A percentile compares a stretch with the other conserved stretches of the same genome.
Conservation (phyloP, 2,113 vertebrate genomes). For the Xenopus borealis region DNA sequence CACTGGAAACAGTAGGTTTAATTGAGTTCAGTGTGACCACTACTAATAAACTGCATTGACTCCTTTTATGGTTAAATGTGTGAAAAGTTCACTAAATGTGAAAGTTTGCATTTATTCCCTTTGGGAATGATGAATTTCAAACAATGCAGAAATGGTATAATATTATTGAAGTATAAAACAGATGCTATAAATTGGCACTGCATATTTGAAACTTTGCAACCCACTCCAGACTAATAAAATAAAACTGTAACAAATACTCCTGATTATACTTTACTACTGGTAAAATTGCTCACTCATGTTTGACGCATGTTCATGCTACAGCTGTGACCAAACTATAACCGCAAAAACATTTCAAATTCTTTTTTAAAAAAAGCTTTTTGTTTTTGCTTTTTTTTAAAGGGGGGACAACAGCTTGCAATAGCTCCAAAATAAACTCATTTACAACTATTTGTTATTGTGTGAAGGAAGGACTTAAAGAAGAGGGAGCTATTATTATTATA, state of each 20-base stretch:
- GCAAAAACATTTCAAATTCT: too few relatives aligned
- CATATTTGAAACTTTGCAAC: not conserved
- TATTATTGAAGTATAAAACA: not conserved
- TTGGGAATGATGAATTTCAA: conserved; percentile 39
- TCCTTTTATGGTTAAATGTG: conserved; percentile 57
- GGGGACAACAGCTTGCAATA: too few relatives aligned
- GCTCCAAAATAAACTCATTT: too few relatives aligned
- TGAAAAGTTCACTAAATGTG: conserved; percentile 53
- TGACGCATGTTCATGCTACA: not conserved
- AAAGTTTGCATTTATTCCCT: conserved; percentile 42
- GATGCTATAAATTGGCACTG: conserved; percentile 1
- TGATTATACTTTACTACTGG: not conserved
- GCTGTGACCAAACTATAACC: too few relatives aligned
- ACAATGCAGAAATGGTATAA: conserved; percentile 45
- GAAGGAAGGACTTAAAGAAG: too few relatives aligned
- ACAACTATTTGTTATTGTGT: too few relatives aligned
- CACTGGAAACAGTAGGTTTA: conserved; percentile 60
- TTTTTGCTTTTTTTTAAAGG: too few relatives aligned
- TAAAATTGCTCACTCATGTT: too few relatives aligned
- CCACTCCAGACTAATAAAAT: conserved; percentile 1
- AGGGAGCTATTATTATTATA: too few relatives aligned
- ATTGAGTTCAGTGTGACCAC: conserved; percentile 59
- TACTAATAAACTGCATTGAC: conserved; percentile 51
- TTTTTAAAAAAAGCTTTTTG: too few relatives aligned
- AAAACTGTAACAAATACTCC: not conserved